Conservation (phyloP, 1,140 invertebrate genomes). For the Tetramorium alpestre region DNA sequence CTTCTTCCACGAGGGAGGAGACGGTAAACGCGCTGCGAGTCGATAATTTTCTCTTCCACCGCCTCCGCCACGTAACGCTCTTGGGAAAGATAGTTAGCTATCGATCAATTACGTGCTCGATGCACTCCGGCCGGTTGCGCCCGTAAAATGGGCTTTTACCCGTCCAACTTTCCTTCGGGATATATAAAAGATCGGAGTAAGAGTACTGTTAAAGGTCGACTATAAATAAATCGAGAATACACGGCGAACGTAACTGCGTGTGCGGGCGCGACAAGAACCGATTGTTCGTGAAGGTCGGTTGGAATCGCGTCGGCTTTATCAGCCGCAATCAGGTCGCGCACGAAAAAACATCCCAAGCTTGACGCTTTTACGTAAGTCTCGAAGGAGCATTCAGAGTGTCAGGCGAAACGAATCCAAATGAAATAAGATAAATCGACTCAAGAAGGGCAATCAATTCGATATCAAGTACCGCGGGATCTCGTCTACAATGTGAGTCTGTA, state of each 20-base stretch:
- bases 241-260: conserved; percentile 1
- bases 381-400: not conserved
- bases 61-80: conserved; percentile 7
- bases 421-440: not conserved
- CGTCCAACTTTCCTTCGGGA: conserved; percentile 47
- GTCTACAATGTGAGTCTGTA: too few species aligned
- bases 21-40: not conserved
- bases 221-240: conserved; percentile 44
- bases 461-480: too few species aligned
- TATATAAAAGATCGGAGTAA: conserved; percentile 40
- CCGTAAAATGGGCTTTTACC: conserved; percentile 46
- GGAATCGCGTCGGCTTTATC: conserved; percentile 6
- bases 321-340: not conserved
- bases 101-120: conserved; percentile 46
- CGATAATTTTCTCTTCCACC: conserved; percentile 39
- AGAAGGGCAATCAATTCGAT: not conserved
- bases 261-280: not conserved
- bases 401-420: not conserved
- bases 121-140: conserved; percentile 16
- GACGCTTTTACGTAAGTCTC: conserved; percentile 12
- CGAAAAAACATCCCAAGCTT: not conserved
- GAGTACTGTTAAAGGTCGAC: conserved; percentile 57
- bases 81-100: conserved; percentile 34
- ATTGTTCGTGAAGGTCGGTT: conserved; percentile 53
- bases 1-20: not conserved